phyloP scores from a whole-genome alignment of 2,888 invertebrate species.

The Anagyrus pseudococci region DNA sequence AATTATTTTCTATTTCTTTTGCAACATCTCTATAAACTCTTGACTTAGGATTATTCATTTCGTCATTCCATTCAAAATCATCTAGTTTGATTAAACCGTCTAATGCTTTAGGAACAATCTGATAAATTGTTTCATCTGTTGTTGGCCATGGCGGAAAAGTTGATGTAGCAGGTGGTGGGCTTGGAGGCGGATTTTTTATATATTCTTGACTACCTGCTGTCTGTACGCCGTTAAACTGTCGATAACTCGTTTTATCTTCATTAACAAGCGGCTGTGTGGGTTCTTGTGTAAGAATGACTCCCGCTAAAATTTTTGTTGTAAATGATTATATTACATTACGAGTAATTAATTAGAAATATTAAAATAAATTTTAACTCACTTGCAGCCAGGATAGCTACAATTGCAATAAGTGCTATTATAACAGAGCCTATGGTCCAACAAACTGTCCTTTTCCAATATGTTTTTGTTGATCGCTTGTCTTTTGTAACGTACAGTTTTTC shows the following conservation, averaged over 20 bases:
- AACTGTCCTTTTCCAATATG: slow-evolving; percentile 68
- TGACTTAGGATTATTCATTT: slow-evolving; percentile 69
- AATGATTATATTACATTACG: not conserved
- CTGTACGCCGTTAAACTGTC: slow-evolving; percentile 68
- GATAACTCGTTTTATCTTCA: slow-evolving; percentile 60
- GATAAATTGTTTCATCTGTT: slow-evolving; percentile 53
- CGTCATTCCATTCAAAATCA: slow-evolving; percentile 70
- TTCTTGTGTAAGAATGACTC: slow-evolving; percentile 72
- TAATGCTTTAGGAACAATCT: slow-evolving; percentile 71
- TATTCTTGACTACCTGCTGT: slow-evolving; percentile 60
- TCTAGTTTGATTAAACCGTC: slow-evolving; percentile 74
- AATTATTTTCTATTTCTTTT: slow-evolving; percentile 66
- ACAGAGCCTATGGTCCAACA: slow-evolving; percentile 76
- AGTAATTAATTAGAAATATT: not conserved
- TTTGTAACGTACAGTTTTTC: slow-evolving; percentile 84
- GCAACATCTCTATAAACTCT: slow-evolving; percentile 70
- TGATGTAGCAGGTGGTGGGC: slow-evolving; percentile 56
- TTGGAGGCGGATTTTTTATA: slow-evolving; percentile 55
- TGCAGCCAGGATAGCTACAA: slow-evolving; percentile 77
- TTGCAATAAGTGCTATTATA: slow-evolving; percentile 70
- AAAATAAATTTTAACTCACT: slow-evolving; percentile 64
- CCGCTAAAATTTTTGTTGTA: slow-evolving; percentile 67
- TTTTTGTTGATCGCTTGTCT: slow-evolving; percentile 76
- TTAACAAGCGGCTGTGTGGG: slow-evolving; percentile 63
- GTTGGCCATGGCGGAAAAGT: slow-evolving; percentile 56